Evolutionary conservation across 2,888 invertebrate genomes (phyloP).

Genomic region (Mimas tiliae): DNA sequence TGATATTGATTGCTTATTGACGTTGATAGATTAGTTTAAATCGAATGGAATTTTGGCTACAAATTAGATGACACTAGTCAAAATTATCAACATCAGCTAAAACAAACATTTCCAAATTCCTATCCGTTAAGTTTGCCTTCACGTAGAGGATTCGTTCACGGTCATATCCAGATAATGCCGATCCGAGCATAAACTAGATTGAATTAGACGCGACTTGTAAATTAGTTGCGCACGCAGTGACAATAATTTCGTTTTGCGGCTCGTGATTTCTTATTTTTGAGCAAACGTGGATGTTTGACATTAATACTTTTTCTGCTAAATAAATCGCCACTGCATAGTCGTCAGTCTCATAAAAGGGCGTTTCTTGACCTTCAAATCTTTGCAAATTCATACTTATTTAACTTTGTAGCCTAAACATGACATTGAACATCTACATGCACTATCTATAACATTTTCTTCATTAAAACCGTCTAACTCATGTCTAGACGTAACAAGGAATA

Average conservation of each 20-base stretch:
- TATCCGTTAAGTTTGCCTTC: constrained; percentile 7
- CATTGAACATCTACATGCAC: not conserved
- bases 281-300: not conserved
- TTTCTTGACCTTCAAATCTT: not conserved
- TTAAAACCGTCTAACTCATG: constrained; percentile 25
- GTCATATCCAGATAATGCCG: constrained; percentile 1
- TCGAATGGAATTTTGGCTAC: not conserved
- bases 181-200: constrained; percentile 47
- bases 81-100: not conserved
- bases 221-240: constrained; percentile 59
- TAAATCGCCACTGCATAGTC: not conserved
- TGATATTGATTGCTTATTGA: too few relatives aligned
- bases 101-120: not conserved
- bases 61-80: not conserved
- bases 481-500: constrained; percentile 31
- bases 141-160: constrained; percentile 4
- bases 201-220: constrained; percentile 54
- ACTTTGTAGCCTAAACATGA: too few relatives aligned
- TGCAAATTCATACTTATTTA: not conserved
- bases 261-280: constrained; percentile 43
- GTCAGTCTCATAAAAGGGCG: not conserved
- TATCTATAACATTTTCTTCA: not conserved
- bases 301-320: not conserved
- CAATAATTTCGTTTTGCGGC: constrained; percentile 37
- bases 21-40: too few relatives aligned